Evolutionary conservation across 2,113 vertebrate genomes (phyloP), one percentile per base, ranked within the genome.

Genomic region (Pholis gunnellus): DNA sequence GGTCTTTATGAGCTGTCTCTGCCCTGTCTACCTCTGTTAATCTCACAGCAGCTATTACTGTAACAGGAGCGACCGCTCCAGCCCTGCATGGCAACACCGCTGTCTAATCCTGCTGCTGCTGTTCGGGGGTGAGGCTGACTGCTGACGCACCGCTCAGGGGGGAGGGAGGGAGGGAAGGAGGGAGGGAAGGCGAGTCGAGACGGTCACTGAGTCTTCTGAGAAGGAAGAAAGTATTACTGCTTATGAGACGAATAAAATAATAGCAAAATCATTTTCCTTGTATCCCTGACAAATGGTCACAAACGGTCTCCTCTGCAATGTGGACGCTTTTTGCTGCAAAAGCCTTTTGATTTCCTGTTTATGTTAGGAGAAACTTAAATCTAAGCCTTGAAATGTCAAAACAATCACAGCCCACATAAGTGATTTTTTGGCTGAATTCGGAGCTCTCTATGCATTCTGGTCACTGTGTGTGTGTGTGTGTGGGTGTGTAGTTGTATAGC

Each of bases 321-420:
- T 34, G 20, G 27, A 56, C 61, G 34, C 64, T 73, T 65, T 25
- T 40, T 60, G 78, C 63, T 87, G 68, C 72, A 66, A 48, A 64
- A 46, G 22, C 40, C 7, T 46, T 67, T 46, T 36, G 22, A 20
- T 31, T 86, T 22, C 63, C 31, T 70, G 31, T 70, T 14, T 54
- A 15, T 7, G 69, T 54, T 40, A 88, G 31, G 64, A 44, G 8
- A 72, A 59, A 82, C 67, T 83, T 81, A 75, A 88, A 72, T 75
- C 36, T 78, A 66, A 79, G n/a, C 81, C 71, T 56, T 78, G 66
- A 91, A 89, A 90, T 90, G 87, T 87, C 86, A 91, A 74, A 92
- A 94, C 74, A 90, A 79, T 94, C 88, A 76, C 63, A 38, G 75
- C 59, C 69, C 72, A 11, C 67, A 52, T 59, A 46, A 68, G n/a